Evolutionary conservation across 1,140 invertebrate species (phyloP).

Genomic region (Zophobas atratus): DNA sequence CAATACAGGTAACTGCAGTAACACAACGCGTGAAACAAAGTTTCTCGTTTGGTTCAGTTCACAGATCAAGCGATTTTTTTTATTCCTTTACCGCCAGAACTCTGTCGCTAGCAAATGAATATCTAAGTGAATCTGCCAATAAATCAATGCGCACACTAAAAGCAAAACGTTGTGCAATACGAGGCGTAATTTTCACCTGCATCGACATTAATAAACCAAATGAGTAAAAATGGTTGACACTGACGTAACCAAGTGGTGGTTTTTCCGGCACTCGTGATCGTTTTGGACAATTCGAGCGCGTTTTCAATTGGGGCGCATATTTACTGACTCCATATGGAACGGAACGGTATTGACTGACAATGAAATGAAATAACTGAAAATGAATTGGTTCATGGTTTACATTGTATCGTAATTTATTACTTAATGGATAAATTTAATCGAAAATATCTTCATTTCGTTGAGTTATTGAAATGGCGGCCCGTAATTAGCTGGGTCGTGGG

Average conservation of each 20-base stretch:
- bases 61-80: too few species aligned
- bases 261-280: not conserved
- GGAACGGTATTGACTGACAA: constrained; percentile 17
- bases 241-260: not conserved
- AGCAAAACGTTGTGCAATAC: not conserved
- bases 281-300: not conserved
- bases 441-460: constrained; percentile 13
- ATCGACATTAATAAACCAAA: constrained; percentile 7
- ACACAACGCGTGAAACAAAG: too few species aligned
- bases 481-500: too few species aligned
- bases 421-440: constrained; percentile 44
- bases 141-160: too few species aligned
- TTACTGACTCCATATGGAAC: constrained; percentile 21
- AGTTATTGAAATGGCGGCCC: not conserved
- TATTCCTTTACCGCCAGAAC: too few species aligned
- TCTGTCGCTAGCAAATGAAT: too few species aligned
- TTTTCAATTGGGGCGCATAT: not conserved
- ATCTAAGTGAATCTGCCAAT: too few species aligned
- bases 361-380: constrained; percentile 44
- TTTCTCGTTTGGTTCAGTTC: too few species aligned
- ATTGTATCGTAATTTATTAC: constrained; percentile 43
- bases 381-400: constrained; percentile 37
- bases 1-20: too few species aligned
- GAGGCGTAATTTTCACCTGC: not conserved
- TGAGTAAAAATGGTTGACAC: constrained; percentile 11